These are phyloP conservation scores for Ametastegia equiseti DNA, from an alignment of 2,888 invertebrate genomes.

Conservation along the genomic window DNA sequence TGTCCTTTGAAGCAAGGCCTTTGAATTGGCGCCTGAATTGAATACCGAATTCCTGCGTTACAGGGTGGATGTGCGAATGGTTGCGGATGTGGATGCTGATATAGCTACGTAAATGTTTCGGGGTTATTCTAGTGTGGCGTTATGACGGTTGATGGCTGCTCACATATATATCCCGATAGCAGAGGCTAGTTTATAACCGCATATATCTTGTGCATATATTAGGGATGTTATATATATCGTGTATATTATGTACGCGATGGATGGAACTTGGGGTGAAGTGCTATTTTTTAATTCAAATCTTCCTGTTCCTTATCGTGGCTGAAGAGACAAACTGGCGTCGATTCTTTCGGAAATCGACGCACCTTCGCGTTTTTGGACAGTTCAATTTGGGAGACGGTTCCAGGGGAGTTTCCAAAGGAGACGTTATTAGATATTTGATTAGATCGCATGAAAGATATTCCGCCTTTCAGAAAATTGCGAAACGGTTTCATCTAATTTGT, in stretches of 20 bases:
- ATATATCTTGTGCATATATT: neutral
- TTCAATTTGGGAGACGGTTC: slow-evolving; percentile 37
- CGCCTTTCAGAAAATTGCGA: slow-evolving; percentile 26
- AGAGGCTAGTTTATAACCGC: slow-evolving; percentile 12
- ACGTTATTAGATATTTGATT: slow-evolving; percentile 44
- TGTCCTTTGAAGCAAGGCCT: neutral
- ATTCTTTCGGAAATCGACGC: slow-evolving; percentile 29
- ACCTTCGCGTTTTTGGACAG: slow-evolving; percentile 19
- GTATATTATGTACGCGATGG: neutral
- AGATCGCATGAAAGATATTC: slow-evolving; percentile 29
- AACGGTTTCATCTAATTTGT: slow-evolving; percentile 45
- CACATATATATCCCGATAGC: slow-evolving; percentile 9
- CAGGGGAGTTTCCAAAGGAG: neutral
- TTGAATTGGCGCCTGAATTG: slow-evolving; percentile 1
- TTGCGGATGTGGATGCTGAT: too few relatives aligned
- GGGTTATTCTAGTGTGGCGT: slow-evolving; percentile 14
- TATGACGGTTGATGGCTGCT: slow-evolving; percentile 5
- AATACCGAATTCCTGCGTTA: slow-evolving; percentile 8
- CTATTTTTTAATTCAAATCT: slow-evolving; percentile 34
- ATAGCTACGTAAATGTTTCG: slow-evolving; percentile 8
- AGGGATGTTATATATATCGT: slow-evolving; percentile 13
- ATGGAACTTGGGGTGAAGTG: neutral
- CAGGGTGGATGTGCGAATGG: neutral
- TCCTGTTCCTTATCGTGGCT: neutral
- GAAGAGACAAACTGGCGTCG: slow-evolving; percentile 35